Evolutionary conservation across 2,797 vertebrate species (phyloP).

Genomic region (Darevskia nairensis): DNA sequence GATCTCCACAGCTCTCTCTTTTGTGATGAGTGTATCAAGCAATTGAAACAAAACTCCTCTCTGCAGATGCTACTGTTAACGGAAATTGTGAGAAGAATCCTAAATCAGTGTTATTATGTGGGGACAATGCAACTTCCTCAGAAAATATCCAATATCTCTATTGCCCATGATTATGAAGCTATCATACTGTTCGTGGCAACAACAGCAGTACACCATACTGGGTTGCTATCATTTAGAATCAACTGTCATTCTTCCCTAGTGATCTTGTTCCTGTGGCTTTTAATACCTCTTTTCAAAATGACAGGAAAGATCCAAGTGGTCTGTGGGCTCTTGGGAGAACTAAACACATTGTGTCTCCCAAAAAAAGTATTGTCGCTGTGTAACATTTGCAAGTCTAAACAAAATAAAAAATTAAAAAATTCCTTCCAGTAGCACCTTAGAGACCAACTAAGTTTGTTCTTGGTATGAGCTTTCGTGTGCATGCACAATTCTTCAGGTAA

Average conservation of each 20-base stretch:
- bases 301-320: conserved; percentile 14
- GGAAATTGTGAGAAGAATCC: conserved; percentile 59
- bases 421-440: too few species aligned
- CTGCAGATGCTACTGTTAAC: conserved; percentile 65
- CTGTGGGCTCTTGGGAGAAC: conserved; percentile 26
- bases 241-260: conserved; percentile 54
- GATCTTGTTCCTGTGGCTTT: conserved; percentile 44
- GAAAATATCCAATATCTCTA: conserved; percentile 59
- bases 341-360: conserved; percentile 12
- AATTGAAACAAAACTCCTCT: conserved; percentile 59
- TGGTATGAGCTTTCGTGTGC: too few species aligned
- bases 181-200: conserved; percentile 49
- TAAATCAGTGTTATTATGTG: conserved; percentile 67
- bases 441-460: too few species aligned
- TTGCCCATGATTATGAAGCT: conserved; percentile 63
- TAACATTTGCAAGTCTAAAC: conserved; percentile 51
- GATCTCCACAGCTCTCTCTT: conserved; percentile 40
- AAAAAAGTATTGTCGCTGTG: conserved; percentile 21
- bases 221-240: conserved; percentile 55
- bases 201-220: conserved; percentile 27
- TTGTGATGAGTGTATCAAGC: conserved; percentile 54
- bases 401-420: too few species aligned
- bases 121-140: conserved; percentile 59
- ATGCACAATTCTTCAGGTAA: too few species aligned
- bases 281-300: conserved; percentile 56